Base-by-base conservation (phyloP, 1,140 invertebrate genomes). In the Cydia amplana region DNA sequence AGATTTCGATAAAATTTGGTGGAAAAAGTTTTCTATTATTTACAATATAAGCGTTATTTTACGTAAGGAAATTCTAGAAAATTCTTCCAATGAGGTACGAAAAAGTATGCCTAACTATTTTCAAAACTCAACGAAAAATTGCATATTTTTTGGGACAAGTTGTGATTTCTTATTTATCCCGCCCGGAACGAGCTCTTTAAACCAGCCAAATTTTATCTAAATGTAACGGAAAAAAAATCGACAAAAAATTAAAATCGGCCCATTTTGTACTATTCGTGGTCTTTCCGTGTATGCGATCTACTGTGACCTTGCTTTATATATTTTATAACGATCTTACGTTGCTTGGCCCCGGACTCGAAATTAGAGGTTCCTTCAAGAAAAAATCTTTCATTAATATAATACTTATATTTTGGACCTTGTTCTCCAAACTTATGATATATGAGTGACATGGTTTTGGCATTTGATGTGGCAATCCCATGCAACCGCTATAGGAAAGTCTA, bases 321-420 rank as follows among this genome's bases (percentile, higher is more conserved):
- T 10, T n/a, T 32, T 4, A 40, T 40, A 40, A 40, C 28, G 14
- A 9, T 18, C 65, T 70, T 70, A 70, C 65, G 65, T 36, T 70
- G 32, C 32, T 32, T 18, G 65, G 65, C 28, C 65, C 65, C 65
- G 65, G 65, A 18, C 65, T 70, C 32, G 65, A 36, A 18, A 70
- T 70, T 43, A 70, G 65, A 40, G 65, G 65, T 36, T 70, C 65
- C 65, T 70, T 70, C 32, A 70, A 70, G 65, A 70, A 40, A 67
- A 70, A 70, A 65, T 40, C 65, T 65, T 28, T 65, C 1, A 40
- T 70, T 70, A 70, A 70, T 70, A 18, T 70, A 12, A 1, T 23
- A 36, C 32, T 70, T 40, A 16, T 36, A 70, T 36, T n/a, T 70
- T 70, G 32, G 65, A 70, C 65, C 65, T 70, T 70, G 65, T 70